phyloP scores from a whole-genome alignment of 2,888 invertebrate species.

The Hyalella azteca region DNA sequence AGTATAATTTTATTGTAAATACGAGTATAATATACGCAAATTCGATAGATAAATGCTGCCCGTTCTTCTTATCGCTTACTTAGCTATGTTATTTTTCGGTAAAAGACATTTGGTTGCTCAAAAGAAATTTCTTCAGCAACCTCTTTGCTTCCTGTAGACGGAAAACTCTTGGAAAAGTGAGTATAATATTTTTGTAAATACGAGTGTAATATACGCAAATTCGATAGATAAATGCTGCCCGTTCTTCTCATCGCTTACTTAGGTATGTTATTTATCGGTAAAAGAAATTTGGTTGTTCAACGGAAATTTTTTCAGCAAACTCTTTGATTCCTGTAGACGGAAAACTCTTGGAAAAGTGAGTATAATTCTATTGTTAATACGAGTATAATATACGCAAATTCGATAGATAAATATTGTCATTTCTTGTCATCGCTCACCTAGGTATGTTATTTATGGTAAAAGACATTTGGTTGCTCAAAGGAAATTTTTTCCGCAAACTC shows the following conservation, averaged over 20 bases:
- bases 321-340: background rate
- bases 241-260: too few species aligned
- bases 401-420: too few species aligned
- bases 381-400: background rate
- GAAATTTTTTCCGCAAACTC: constrained; percentile 2
- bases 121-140: background rate
- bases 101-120: constrained; percentile 10
- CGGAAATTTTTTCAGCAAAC: background rate
- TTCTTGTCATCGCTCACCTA: too few species aligned
- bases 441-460: too few species aligned
- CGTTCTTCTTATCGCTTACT: too few species aligned
- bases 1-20: background rate
- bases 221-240: too few species aligned
- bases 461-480: background rate
- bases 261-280: too few species aligned
- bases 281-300: background rate
- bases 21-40: background rate
- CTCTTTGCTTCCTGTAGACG: background rate
- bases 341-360: background rate
- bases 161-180: constrained; percentile 6
- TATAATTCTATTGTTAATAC: background rate
- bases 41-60: too few species aligned
- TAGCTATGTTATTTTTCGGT: too few species aligned
- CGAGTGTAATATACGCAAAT: background rate
- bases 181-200: background rate